Conservation (phyloP, 2,888 invertebrate species). For the Luperina nickerlii region DNA sequence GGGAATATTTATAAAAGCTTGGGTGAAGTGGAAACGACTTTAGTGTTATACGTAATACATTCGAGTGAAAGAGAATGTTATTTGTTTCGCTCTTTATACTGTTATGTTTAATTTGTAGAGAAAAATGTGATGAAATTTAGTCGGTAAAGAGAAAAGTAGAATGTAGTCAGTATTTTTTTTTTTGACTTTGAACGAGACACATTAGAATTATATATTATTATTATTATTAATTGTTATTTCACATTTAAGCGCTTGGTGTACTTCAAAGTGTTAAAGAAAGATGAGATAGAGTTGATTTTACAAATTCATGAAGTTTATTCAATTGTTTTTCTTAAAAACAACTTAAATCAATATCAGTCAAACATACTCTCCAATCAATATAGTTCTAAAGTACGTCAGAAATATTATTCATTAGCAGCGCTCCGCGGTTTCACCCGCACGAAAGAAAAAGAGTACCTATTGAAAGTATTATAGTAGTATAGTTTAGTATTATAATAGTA, state of each 20-base stretch:
- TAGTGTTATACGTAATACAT: slow-evolving; percentile 1
- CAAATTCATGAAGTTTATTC: neutral
- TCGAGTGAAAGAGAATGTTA: neutral
- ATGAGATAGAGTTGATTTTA: neutral
- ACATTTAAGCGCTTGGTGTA: neutral
- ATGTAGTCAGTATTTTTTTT: no score
- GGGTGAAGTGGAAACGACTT: neutral
- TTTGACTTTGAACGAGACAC: neutral
- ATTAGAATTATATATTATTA: no score
- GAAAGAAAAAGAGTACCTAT: no score
- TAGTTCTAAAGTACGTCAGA: neutral
- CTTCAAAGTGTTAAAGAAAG: neutral
- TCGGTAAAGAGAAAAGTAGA: neutral
- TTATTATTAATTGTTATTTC: neutral
- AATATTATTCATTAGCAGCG: neutral
- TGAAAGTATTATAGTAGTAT: no score
- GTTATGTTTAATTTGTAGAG: neutral
- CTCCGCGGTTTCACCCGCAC: neutral
- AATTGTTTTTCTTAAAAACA: neutral
- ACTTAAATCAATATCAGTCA: neutral
- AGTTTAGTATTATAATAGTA: no score
- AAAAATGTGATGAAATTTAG: neutral
- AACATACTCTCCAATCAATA: neutral
- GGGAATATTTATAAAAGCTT: neutral
- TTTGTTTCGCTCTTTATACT: neutral